phyloP scores from a whole-genome alignment of 2,888 invertebrate species.

The Podabrus alpinus region DNA sequence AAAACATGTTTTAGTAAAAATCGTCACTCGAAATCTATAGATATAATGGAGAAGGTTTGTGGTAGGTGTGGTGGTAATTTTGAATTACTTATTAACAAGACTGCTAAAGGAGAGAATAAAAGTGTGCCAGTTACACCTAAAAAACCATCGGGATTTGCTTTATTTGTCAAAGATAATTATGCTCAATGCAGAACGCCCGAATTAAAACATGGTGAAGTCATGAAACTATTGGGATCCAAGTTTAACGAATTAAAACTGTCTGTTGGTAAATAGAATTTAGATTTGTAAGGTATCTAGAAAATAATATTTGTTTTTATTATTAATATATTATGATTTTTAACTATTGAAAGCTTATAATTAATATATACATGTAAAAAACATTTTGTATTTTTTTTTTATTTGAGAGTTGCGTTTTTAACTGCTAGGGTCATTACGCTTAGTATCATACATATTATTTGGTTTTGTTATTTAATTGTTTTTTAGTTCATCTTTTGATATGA shows the following conservation, averaged over 20 bases:
- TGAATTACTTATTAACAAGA: constrained; percentile 70
- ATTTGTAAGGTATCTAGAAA: background rate
- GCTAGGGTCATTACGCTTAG: no score
- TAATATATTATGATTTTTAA: no score
- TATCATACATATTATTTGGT: no score
- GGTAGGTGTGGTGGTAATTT: constrained; percentile 76
- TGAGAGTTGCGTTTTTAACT: no score
- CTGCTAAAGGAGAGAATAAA: constrained; percentile 61
- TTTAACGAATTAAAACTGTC: constrained; percentile 63
- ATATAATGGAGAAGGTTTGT: constrained; percentile 73
- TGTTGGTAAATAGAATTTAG: background rate
- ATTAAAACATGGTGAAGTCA: constrained; percentile 71
- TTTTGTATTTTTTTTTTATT: no score
- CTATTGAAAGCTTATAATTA: no score
- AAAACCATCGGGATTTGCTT: constrained; percentile 66
- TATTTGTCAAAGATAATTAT: constrained; percentile 76
- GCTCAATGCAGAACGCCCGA: constrained; percentile 58
- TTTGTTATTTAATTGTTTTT: no score
- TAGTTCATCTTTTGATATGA: no score
- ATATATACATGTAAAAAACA: no score
- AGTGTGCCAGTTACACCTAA: constrained; percentile 59
- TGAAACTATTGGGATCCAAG: constrained; percentile 74
- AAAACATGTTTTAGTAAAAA: constrained; percentile 62
- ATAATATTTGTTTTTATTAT: no score
- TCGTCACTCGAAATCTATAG: constrained; percentile 80